Evolutionary conservation across 2,888 invertebrate species (phyloP), one percentile per base, ranked within the genome.

Genomic region (Emmelina monodactyla): DNA sequence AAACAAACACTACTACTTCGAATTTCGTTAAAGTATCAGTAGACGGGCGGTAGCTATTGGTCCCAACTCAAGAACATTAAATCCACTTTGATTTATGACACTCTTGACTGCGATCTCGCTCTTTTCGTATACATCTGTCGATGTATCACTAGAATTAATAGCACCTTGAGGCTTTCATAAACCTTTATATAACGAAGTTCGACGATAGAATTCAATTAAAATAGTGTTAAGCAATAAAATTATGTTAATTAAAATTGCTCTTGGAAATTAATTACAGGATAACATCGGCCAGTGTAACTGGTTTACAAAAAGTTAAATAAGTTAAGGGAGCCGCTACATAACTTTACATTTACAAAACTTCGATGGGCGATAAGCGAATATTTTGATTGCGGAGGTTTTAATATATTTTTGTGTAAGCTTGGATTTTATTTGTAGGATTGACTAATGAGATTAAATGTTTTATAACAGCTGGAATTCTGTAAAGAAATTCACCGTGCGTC

Each of bases 401-500:
- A 25, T 25, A 10, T 25, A 25, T 11, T n/a, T n/a, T n/a, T n/a
- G n/a, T n/a, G n/a, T n/a, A n/a, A n/a, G 11, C n/a, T 25, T 25
- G 9, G 25, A n/a, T 25, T 25, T 25, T 25, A 25, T 25, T 25
- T 25, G 11, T 72, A 67, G 67, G 68, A 69, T 61, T 63, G 60
- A 67, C 54, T 65, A 71, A 73, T 72, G 68, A 29, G 29, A 29
- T 25, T 25, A 25, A 29, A 29, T 29, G 29, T 29, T 67, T 69
- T 59, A 56, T 60, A 73, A 61, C 78, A 72, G 75, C 73, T 73
- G 75, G 73, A 71, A 66, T 62, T 67, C 72, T 60, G 62, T 66
- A 61, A 69, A 73, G 71, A 69, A 70, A 70, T 66, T 59, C 68
- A 58, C 58, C 62, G 62, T 62, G 58, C 61, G 61, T 62, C 56